Percentiles rank a stretch among this genome's conserved stretches.
These are phyloP conservation scores for Polyploca ridens DNA, from an alignment of 2,888 invertebrate species.

Conservation along the genomic window DNA sequence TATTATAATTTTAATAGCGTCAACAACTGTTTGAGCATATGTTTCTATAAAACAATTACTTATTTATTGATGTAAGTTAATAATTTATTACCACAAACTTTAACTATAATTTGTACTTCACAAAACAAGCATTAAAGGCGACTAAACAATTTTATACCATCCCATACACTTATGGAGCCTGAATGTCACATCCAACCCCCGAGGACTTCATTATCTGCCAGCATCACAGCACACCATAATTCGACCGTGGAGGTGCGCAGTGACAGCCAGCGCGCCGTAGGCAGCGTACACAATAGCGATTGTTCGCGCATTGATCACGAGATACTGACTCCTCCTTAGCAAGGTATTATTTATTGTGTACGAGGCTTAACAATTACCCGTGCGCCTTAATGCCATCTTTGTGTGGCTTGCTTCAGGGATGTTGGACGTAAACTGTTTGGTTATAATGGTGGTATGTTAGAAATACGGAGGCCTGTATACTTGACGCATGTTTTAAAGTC, in stretches of 20 bases:
- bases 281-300: slow-evolving; percentile 75
- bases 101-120: too few relatives aligned
- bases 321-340: slow-evolving; percentile 59
- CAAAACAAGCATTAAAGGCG: too few relatives aligned
- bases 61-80: too few relatives aligned
- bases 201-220: slow-evolving; percentile 2
- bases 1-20: too few relatives aligned
- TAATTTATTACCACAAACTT: too few relatives aligned
- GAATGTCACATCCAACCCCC: slow-evolving; percentile 3
- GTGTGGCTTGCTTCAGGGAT: slow-evolving; percentile 6
- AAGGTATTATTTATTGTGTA: slow-evolving; percentile 65
- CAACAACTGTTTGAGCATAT: too few relatives aligned
- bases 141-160: background rate
- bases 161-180: background rate
- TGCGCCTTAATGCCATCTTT: slow-evolving; percentile 5
- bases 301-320: slow-evolving; percentile 65
- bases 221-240: background rate
- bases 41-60: too few relatives aligned
- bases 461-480: background rate
- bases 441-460: background rate
- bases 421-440: background rate
- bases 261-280: slow-evolving; percentile 68
- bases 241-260: slow-evolving; percentile 54
- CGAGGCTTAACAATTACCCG: slow-evolving; percentile 31
- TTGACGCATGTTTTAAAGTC: too few relatives aligned